A percentile compares a stretch with the other conserved stretches of the same genome.
Evolutionary conservation across 2,113 vertebrate species (phyloP).

Genomic region (Plestiodon gilberti): DNA sequence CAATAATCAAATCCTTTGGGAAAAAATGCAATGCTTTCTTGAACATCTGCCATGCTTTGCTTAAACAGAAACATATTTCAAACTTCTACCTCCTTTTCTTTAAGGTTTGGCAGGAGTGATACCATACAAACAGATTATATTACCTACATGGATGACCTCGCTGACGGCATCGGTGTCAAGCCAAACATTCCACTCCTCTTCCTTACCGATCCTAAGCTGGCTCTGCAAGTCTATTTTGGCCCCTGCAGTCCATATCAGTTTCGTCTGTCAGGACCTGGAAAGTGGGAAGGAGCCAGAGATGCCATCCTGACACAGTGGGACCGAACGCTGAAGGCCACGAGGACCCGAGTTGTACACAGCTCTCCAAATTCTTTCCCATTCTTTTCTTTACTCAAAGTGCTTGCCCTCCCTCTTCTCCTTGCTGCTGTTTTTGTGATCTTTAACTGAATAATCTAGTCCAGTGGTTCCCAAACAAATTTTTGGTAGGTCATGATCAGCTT

Average conservation of each 20-base stretch:
- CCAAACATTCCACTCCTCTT: slow-evolving; percentile 77
- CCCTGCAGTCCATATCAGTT: slow-evolving; percentile 84
- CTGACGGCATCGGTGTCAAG: slow-evolving; percentile 72
- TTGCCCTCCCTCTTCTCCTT: slow-evolving; percentile 52
- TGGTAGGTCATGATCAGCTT: no score
- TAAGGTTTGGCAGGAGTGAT: slow-evolving; percentile 61
- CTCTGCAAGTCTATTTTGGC: slow-evolving; percentile 77
- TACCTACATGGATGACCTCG: slow-evolving; percentile 81
- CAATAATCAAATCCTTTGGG: background rate
- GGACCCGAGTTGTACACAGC: slow-evolving; percentile 61
- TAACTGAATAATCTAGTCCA: slow-evolving; percentile 12
- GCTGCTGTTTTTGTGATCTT: slow-evolving; percentile 33
- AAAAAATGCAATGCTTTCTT: background rate
- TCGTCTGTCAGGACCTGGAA: slow-evolving; percentile 77
- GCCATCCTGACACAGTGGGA: slow-evolving; percentile 84
- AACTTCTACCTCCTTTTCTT: background rate
- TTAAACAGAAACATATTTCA: background rate
- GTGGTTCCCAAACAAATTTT: no score
- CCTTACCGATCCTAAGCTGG: slow-evolving; percentile 79
- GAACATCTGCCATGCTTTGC: background rate
- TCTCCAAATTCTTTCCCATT: background rate
- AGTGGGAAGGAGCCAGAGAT: slow-evolving; percentile 78
- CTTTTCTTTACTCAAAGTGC: slow-evolving; percentile 38
- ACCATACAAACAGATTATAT: slow-evolving; percentile 79
- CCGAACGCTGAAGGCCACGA: slow-evolving; percentile 68